Conservation (phyloP, 1,140 invertebrate genomes). For the Drosophila navojoa region DNA sequence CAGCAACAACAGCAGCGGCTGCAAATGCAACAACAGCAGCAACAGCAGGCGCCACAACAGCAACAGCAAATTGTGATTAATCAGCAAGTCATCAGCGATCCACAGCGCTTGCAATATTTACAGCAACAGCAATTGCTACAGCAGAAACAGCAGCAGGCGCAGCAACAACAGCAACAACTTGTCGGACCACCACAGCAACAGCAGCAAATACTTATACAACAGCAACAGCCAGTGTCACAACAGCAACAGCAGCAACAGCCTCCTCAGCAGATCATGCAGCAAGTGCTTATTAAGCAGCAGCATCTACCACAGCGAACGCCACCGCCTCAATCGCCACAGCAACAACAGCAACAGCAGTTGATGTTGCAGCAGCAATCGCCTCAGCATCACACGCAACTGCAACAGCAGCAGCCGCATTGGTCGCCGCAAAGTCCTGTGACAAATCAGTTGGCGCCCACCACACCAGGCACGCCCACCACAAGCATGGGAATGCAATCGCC, state of each 20-base stretch:
- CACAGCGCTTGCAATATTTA: slow-evolving; percentile 74
- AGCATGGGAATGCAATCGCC: slow-evolving; percentile 78
- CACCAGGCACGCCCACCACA: slow-evolving; percentile 68
- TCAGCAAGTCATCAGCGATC: slow-evolving; percentile 75
- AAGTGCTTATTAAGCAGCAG: slow-evolving; percentile 76
- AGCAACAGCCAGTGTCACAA: slow-evolving; percentile 68
- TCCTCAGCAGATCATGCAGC: slow-evolving; percentile 75
- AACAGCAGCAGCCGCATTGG: slow-evolving; percentile 62
- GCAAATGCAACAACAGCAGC: slow-evolving; percentile 64
- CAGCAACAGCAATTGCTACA: slow-evolving; percentile 74
- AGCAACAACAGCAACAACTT: slow-evolving; percentile 49
- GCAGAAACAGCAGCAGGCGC: slow-evolving; percentile 55
- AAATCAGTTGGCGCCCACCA: slow-evolving; percentile 63
- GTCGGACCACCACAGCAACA: slow-evolving; percentile 49
- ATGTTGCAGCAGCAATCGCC: slow-evolving; percentile 72
- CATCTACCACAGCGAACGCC: slow-evolving; percentile 70
- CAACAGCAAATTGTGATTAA: slow-evolving; percentile 81
- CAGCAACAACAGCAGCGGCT: slow-evolving; percentile 51
- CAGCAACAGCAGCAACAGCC: slow-evolving; percentile 61
- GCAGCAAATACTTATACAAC: slow-evolving; percentile 71
- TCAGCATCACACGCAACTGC: slow-evolving; percentile 69
- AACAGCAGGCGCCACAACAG: slow-evolving; percentile 46
- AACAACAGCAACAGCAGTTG: slow-evolving; percentile 61
- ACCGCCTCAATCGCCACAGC: slow-evolving; percentile 64
- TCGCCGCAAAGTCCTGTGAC: slow-evolving; percentile 69